phyloP scores from a whole-genome alignment of 2,888 invertebrate species.

The Blastobasis lacticolella region DNA sequence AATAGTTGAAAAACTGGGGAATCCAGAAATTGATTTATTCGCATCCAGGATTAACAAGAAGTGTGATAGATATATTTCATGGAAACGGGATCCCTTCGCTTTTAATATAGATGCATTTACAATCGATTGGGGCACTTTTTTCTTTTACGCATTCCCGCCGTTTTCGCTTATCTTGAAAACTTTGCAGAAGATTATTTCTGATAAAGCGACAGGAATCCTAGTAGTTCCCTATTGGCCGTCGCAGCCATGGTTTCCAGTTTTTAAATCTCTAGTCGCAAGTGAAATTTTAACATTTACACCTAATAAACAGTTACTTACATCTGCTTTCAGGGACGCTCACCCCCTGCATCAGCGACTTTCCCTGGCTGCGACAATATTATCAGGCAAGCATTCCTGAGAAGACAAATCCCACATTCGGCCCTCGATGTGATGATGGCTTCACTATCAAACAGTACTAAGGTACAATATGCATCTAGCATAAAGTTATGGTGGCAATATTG shows the following conservation, averaged over 20 bases:
- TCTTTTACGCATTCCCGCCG: slow-evolving; percentile 13
- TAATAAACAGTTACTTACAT: slow-evolving; percentile 8
- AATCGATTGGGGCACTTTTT: slow-evolving; percentile 4
- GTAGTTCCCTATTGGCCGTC: slow-evolving; percentile 2
- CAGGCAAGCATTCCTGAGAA: slow-evolving; percentile 7
- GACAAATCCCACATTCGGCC: slow-evolving; percentile 5
- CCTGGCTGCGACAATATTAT: slow-evolving; percentile 12
- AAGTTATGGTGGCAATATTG: slow-evolving; percentile 13
- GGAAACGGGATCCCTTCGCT: slow-evolving; percentile 9
- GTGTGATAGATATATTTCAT: slow-evolving; percentile 5
- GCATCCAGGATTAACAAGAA: slow-evolving; percentile 1
- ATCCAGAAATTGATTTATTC: background rate
- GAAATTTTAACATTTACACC: slow-evolving; percentile 3
- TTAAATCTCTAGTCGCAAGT: background rate
- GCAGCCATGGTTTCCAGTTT: background rate
- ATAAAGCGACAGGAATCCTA: slow-evolving; percentile 8
- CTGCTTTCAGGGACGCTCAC: slow-evolving; percentile 11
- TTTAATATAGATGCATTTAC: slow-evolving; percentile 13
- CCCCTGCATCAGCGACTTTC: slow-evolving; percentile 11
- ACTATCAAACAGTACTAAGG: slow-evolving; percentile 6
- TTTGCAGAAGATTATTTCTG: slow-evolving; percentile 9
- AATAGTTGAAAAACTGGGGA: background rate
- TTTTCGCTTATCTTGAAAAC: slow-evolving; percentile 8
- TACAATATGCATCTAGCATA: slow-evolving; percentile 6
- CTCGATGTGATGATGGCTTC: slow-evolving; percentile 9